Evolutionary conservation across 1,140 invertebrate species (phyloP).

Genomic region (Lasioglossum baleicum): DNA sequence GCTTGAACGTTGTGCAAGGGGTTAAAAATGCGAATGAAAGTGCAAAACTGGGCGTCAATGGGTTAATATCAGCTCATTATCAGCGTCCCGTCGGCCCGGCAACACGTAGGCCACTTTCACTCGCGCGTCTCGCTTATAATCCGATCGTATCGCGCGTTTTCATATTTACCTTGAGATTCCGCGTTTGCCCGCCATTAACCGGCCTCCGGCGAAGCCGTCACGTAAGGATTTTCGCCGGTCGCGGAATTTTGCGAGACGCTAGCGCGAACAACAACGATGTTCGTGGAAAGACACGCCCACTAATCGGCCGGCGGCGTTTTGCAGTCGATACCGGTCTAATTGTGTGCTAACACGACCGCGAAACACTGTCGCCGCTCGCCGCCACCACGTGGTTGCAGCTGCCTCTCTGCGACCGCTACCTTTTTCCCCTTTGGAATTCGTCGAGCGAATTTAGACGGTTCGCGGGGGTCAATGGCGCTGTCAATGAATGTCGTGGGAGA

Average conservation of each 20-base stretch:
- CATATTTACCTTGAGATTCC: conserved; percentile 19
- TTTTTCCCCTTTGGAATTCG: neutral
- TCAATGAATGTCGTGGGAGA: too few species aligned
- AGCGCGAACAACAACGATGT: neutral
- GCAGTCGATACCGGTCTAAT: conserved; percentile 34
- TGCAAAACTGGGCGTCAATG: too few species aligned
- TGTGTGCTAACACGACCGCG: conserved; percentile 3
- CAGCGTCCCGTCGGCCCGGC: conserved; percentile 21
- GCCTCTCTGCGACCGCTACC: too few species aligned
- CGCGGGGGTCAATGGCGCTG: too few species aligned
- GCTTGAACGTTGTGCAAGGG: too few species aligned
- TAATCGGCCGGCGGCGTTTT: neutral
- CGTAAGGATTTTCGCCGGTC: neutral
- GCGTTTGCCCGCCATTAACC: neutral
- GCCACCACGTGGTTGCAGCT: conserved; percentile 5
- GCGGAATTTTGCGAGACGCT: neutral
- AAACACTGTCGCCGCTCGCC: neutral
- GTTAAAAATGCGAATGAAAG: too few species aligned
- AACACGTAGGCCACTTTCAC: conserved; percentile 50
- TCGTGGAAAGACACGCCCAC: conserved; percentile 6
- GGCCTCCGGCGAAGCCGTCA: neutral
- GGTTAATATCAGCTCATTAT: conserved; percentile 38
- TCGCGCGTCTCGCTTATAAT: conserved; percentile 9
- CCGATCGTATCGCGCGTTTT: conserved; percentile 26
- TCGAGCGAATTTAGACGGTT: neutral